Percentiles rank a stretch among this genome's conserved stretches.
These are phyloP conservation scores for Selene dorsalis DNA, from an alignment of 2,797 vertebrate species.

Conservation along the genomic window DNA sequence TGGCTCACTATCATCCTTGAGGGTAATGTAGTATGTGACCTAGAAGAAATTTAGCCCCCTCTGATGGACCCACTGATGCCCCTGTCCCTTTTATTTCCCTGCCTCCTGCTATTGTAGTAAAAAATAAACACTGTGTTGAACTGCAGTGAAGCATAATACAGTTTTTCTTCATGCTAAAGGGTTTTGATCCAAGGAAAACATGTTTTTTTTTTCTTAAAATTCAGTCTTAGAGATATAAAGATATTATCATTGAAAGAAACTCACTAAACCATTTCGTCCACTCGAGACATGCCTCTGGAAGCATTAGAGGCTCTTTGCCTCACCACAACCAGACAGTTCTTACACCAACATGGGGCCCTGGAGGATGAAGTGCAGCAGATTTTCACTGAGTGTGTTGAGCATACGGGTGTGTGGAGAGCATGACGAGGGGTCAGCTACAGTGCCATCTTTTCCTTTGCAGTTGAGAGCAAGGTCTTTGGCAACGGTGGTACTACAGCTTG, in stretches of 20 bases:
- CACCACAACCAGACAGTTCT: constrained; percentile 60
- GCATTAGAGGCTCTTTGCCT: constrained; percentile 58
- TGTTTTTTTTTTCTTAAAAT: constrained; percentile 27
- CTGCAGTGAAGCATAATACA: constrained; percentile 21
- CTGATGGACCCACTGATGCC: constrained; percentile 49
- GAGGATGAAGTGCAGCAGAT: constrained; percentile 68
- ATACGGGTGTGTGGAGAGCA: constrained; percentile 42
- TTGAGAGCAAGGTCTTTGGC: constrained; percentile 50
- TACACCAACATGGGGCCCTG: constrained; percentile 60
- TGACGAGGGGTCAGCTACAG: constrained; percentile 63
- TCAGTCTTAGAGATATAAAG: constrained; percentile 42
- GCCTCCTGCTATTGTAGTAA: constrained; percentile 22
- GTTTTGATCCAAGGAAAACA: constrained; percentile 39
- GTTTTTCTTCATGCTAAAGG: constrained; percentile 1
- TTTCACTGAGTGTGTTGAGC: constrained; percentile 60
- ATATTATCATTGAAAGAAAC: constrained; percentile 43
- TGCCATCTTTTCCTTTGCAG: constrained; percentile 48
- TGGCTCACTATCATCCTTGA: constrained; percentile 49
- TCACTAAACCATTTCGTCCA: constrained; percentile 43
- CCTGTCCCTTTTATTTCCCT: constrained; percentile 45
- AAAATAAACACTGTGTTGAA: constrained; percentile 31
- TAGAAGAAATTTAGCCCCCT: constrained; percentile 52
- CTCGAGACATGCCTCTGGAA: constrained; percentile 55
- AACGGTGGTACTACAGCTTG: constrained; percentile 26
- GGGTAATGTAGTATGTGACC: constrained; percentile 70